Conservation (phyloP, 2,888 invertebrate species). For the Acheta domesticus region DNA sequence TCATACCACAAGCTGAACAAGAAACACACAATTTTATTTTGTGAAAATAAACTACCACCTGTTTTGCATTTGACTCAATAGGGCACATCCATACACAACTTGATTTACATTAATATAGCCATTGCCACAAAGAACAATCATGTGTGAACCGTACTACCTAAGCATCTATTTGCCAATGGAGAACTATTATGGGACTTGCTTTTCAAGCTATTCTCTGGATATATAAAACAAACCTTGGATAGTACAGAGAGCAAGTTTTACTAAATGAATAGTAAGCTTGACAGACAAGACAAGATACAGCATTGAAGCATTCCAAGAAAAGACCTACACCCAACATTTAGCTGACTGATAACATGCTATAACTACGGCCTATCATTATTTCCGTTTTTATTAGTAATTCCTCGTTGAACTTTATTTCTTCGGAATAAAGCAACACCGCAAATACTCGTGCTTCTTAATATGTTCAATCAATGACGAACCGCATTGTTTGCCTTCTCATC, state of each 20-base stretch:
- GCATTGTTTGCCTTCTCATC: constrained; percentile 11
- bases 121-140: constrained; percentile 18
- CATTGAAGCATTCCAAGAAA: constrained; percentile 23
- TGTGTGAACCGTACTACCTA: constrained; percentile 1
- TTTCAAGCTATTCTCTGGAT: neutral
- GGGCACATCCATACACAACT: neutral
- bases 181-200: neutral
- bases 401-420: neutral
- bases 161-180: neutral
- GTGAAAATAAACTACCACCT: neutral
- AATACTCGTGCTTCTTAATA: constrained; percentile 23
- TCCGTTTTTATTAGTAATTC: neutral
- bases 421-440: constrained; percentile 29
- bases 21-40: neutral
- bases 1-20: constrained; percentile 3
- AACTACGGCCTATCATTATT: neutral
- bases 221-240: neutral
- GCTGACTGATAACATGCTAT: neutral
- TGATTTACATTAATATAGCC: constrained; percentile 3
- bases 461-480: neutral
- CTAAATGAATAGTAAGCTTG: constrained; percentile 2
- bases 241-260: neutral
- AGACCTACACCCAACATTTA: constrained; percentile 28
- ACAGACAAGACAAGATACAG: constrained; percentile 18
- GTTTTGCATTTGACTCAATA: neutral